These are phyloP conservation scores for Pachliopta kotzebuea DNA, from an alignment of 2,888 invertebrate genomes.

Conservation along the genomic window DNA sequence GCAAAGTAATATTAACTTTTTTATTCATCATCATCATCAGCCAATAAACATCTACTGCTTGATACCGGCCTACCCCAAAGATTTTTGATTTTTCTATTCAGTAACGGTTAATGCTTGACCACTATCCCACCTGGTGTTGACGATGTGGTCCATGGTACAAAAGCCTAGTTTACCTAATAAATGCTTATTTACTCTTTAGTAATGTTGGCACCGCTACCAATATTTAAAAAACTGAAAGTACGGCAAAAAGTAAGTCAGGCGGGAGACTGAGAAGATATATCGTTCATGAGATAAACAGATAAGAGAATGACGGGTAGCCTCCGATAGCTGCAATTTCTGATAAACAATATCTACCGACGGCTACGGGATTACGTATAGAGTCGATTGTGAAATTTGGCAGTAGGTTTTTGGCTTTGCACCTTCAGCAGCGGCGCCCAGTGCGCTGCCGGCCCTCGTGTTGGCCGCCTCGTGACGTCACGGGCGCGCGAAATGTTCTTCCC, in stretches of 20 bases:
- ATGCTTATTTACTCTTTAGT: too few relatives aligned
- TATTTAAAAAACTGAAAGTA: background rate
- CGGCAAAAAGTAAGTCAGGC: background rate
- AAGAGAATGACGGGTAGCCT: background rate
- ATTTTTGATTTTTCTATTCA: too few relatives aligned
- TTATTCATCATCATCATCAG: too few relatives aligned
- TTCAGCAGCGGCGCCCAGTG: slow-evolving; percentile 46
- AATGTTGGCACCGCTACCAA: background rate
- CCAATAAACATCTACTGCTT: too few relatives aligned
- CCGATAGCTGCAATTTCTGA: slow-evolving; percentile 27
- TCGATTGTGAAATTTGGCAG: slow-evolving; percentile 72
- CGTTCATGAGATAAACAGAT: slow-evolving; percentile 5
- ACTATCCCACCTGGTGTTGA: too few relatives aligned
- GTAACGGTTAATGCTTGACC: too few relatives aligned
- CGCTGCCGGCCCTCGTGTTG: slow-evolving; percentile 39
- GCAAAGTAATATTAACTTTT: too few relatives aligned
- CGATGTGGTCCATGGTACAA: too few relatives aligned
- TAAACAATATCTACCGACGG: slow-evolving; percentile 33
- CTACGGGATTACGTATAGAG: slow-evolving; percentile 35
- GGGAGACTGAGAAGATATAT: background rate
- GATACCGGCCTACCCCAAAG: too few relatives aligned
- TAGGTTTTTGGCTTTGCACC: slow-evolving; percentile 51
- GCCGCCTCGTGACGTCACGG: slow-evolving; percentile 43
- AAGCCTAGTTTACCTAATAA: too few relatives aligned
- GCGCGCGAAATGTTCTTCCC: slow-evolving; percentile 50